Evolutionary conservation across 1,140 invertebrate genomes (phyloP).

Genomic region (Ceratina japonica): DNA sequence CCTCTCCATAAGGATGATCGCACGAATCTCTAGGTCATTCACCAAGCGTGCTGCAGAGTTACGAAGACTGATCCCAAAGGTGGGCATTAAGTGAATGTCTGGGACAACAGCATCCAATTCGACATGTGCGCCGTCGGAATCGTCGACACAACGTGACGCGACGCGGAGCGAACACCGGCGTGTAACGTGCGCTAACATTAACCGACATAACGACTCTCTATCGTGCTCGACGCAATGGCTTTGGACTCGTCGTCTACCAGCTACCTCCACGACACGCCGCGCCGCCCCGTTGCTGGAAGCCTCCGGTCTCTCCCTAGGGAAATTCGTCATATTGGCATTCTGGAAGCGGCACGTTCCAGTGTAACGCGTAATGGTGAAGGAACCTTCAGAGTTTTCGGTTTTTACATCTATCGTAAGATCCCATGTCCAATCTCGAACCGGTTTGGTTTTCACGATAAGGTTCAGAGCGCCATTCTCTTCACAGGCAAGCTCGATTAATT

Average conservation of each 20-base stretch:
- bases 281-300: slow-evolving; percentile 6
- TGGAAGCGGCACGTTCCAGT: slow-evolving; percentile 30
- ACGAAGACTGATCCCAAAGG: slow-evolving; percentile 37
- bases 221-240: slow-evolving; percentile 41
- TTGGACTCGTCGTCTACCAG: slow-evolving; percentile 11
- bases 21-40: slow-evolving; percentile 37
- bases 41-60: not conserved
- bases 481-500: too few relatives aligned
- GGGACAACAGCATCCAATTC: slow-evolving; percentile 55
- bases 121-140: slow-evolving; percentile 14
- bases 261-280: not conserved
- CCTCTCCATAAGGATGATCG: not conserved
- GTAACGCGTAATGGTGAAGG: slow-evolving; percentile 21
- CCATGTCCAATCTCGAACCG: not conserved
- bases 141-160: not conserved
- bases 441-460: not conserved
- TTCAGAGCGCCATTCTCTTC: not conserved
- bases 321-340: slow-evolving; percentile 68
- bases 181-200: slow-evolving; percentile 48
- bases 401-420: not conserved
- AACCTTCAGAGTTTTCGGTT: not conserved
- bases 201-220: slow-evolving; percentile 39
- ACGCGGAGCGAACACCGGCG: not conserved
- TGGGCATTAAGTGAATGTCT: slow-evolving; percentile 45
- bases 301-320: slow-evolving; percentile 45